These are phyloP conservation scores for Tachuris rubrigastra DNA, from an alignment of 2,113 vertebrate species.

Conservation along the genomic window DNA sequence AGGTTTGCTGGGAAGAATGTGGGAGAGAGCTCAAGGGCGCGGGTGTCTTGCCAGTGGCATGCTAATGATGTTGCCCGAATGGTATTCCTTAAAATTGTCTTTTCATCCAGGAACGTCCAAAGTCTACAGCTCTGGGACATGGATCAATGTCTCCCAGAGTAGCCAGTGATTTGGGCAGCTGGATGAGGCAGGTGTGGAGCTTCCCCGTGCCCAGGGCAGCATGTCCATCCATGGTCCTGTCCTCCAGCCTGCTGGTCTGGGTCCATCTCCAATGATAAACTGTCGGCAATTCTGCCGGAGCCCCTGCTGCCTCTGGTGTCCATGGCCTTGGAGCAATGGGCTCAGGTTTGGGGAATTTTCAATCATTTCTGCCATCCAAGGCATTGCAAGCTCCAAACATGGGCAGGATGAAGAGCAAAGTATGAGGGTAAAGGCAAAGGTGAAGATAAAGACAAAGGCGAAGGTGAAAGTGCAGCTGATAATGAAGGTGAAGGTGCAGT, in stretches of 20 bases:
- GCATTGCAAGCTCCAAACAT: rapidly evolving
- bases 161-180: neutral
- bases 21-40: neutral
- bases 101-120: neutral
- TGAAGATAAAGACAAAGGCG: neutral
- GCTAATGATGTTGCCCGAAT: neutral
- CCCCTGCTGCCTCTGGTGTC: neutral
- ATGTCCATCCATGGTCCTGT: neutral
- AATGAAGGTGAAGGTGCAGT: neutral
- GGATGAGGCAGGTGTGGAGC: neutral
- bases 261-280: neutral
- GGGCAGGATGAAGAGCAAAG: neutral
- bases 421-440: neutral
- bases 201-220: neutral
- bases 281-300: rapidly evolving
- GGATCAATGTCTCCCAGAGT: neutral
- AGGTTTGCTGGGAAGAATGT: neutral
- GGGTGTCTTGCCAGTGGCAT: neutral
- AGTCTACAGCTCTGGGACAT: neutral
- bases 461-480: neutral
- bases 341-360: neutral
- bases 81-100: neutral
- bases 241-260: neutral
- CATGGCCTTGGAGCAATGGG: rapidly evolving
- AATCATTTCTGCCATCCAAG: rapidly evolving